phyloP scores from a whole-genome alignment of 2,888 invertebrate genomes.

The Rotaria magnacalcarata region DNA sequence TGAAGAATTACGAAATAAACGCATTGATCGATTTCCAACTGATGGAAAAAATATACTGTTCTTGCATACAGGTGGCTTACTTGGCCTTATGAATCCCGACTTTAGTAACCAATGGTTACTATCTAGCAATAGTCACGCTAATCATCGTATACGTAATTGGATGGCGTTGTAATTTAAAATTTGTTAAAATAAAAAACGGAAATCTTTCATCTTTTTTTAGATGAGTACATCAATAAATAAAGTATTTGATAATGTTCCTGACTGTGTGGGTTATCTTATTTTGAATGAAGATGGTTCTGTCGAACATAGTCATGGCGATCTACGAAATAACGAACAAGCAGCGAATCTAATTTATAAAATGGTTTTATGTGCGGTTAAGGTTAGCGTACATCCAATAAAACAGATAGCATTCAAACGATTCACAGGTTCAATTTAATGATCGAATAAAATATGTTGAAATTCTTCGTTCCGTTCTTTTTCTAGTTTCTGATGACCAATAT shows the following conservation, averaged over 20 bases:
- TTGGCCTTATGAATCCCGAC: conserved; percentile 41
- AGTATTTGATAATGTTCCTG: conserved; percentile 29
- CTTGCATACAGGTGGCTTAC: conserved; percentile 45
- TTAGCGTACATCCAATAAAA: neutral
- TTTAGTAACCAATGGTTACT: conserved; percentile 13
- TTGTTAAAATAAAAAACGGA: neutral
- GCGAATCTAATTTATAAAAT: conserved; percentile 14
- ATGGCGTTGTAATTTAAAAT: neutral
- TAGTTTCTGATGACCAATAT: conserved; percentile 28
- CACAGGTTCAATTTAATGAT: neutral
- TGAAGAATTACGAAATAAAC: neutral
- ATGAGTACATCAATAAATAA: conserved; percentile 29
- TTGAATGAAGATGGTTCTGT: conserved; percentile 21
- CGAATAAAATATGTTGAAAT: no score
- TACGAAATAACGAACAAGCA: conserved; percentile 15
- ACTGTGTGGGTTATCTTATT: conserved; percentile 2
- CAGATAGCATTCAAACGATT: conserved; percentile 26
- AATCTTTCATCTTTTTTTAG: neutral
- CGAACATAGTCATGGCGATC: conserved; percentile 25
- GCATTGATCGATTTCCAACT: neutral
- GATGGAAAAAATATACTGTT: conserved; percentile 38
- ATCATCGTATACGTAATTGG: neutral
- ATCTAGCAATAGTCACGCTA: neutral
- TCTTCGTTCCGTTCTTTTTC: neutral
- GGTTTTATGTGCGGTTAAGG: neutral